Evolutionary conservation across 2,113 vertebrate species (phyloP).

Genomic region (Probosciger aterrimus): DNA sequence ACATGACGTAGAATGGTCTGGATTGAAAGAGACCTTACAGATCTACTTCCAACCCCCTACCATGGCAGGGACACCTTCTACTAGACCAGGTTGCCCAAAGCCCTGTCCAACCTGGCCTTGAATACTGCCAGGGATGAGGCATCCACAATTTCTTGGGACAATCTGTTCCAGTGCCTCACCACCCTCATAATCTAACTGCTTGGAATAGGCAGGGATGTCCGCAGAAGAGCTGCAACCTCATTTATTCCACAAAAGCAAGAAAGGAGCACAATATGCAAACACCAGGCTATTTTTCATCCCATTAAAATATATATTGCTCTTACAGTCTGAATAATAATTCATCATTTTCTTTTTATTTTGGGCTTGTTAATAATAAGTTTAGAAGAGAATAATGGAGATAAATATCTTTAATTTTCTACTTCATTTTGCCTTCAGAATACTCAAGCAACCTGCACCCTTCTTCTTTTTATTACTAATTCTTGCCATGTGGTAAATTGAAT

Average conservation of each 20-base stretch:
- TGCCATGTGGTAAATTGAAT: neutral
- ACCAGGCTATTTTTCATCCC: neutral
- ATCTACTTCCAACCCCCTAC: neutral
- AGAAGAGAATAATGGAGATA: slow-evolving; percentile 66
- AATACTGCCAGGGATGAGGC: neutral
- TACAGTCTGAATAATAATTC: slow-evolving; percentile 14
- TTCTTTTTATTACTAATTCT: slow-evolving; percentile 39
- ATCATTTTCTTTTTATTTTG: slow-evolving; percentile 17
- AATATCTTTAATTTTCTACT: slow-evolving; percentile 72
- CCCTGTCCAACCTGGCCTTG: neutral
- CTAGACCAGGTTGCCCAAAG: neutral
- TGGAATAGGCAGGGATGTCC: neutral
- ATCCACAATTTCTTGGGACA: neutral
- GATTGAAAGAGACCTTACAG: neutral
- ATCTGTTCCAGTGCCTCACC: neutral
- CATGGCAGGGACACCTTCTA: neutral
- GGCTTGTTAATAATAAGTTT: slow-evolving; percentile 56
- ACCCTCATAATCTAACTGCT: neutral
- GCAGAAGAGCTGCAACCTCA: neutral
- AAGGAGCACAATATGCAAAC: neutral
- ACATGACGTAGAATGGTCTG: neutral
- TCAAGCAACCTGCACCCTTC: neutral
- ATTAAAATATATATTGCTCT: slow-evolving; percentile 9
- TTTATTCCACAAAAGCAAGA: neutral
- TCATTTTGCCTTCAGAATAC: slow-evolving; percentile 59